phyloP scores from a whole-genome alignment of 1,140 invertebrate species.

The Hyles euphorbiae region DNA sequence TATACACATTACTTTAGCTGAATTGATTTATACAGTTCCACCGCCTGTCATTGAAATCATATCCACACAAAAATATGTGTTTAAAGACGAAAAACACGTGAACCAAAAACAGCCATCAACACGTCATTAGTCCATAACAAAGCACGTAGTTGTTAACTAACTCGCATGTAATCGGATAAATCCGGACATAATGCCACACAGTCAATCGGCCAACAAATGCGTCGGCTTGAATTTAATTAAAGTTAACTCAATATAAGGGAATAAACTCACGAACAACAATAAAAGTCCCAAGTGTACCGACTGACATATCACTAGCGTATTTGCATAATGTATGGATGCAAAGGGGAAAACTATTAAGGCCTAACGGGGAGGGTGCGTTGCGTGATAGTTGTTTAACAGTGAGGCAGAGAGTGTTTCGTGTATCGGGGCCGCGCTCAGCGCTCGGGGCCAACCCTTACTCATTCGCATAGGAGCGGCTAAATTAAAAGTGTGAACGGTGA shows the following conservation, averaged over 20 bases:
- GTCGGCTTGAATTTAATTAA: constrained; percentile 69
- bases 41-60: no score
- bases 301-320: constrained; percentile 70
- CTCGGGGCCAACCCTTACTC: constrained; percentile 11
- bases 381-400: constrained; percentile 68
- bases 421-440: constrained; percentile 17
- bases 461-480: constrained; percentile 66
- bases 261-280: constrained; percentile 68
- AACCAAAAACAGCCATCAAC: neutral
- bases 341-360: constrained; percentile 70
- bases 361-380: constrained; percentile 30
- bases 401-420: neutral
- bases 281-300: constrained; percentile 65
- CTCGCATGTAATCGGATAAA: constrained; percentile 51
- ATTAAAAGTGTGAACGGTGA: constrained; percentile 71
- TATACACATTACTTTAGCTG: no score
- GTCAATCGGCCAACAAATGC: constrained; percentile 66
- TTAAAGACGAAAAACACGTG: no score
- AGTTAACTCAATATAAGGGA: constrained; percentile 71
- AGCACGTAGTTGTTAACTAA: constrained; percentile 6
- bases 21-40: no score
- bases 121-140: constrained; percentile 16
- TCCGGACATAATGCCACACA: constrained; percentile 58
- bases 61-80: no score
- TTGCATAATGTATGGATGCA: constrained; percentile 71